phyloP scores from a whole-genome alignment of 2,888 invertebrate genomes.

The Nomada lathburiana region DNA sequence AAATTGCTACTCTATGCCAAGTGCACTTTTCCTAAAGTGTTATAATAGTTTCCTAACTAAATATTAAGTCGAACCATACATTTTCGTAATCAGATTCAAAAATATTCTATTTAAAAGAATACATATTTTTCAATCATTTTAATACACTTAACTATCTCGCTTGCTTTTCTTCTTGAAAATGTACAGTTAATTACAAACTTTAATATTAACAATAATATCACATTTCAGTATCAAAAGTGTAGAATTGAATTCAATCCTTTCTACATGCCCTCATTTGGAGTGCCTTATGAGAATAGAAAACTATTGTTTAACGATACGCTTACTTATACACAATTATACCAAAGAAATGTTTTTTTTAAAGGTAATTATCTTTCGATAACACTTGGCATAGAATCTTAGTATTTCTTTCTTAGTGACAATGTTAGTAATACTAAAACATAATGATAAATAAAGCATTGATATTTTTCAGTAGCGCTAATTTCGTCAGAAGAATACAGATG shows the following conservation, averaged over 20 bases:
- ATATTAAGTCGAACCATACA: conserved; percentile 49
- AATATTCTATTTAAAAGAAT: conserved; percentile 38
- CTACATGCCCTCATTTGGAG: conserved; percentile 24
- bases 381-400: conserved; percentile 62
- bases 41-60: conserved; percentile 35
- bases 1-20: conserved; percentile 68
- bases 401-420: conserved; percentile 9
- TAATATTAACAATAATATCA: conserved; percentile 65
- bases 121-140: conserved; percentile 32
- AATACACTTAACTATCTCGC: conserved; percentile 25
- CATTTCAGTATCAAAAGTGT: conserved; percentile 63
- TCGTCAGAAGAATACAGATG: conserved; percentile 61
- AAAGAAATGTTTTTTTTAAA: conserved; percentile 35
- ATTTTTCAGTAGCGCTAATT: conserved; percentile 63
- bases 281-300: conserved; percentile 63
- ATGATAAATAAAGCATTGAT: conserved; percentile 61
- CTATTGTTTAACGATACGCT: conserved; percentile 52
- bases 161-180: conserved; percentile 34
- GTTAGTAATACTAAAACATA: conserved; percentile 48
- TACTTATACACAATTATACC: conserved; percentile 43
- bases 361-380: conserved; percentile 21
- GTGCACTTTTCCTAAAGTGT: conserved; percentile 45
- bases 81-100: conserved; percentile 56
- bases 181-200: conserved; percentile 44
- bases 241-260: conserved; percentile 53